phyloP scores from a whole-genome alignment of 2,888 invertebrate genomes.

The Drepana falcataria region DNA sequence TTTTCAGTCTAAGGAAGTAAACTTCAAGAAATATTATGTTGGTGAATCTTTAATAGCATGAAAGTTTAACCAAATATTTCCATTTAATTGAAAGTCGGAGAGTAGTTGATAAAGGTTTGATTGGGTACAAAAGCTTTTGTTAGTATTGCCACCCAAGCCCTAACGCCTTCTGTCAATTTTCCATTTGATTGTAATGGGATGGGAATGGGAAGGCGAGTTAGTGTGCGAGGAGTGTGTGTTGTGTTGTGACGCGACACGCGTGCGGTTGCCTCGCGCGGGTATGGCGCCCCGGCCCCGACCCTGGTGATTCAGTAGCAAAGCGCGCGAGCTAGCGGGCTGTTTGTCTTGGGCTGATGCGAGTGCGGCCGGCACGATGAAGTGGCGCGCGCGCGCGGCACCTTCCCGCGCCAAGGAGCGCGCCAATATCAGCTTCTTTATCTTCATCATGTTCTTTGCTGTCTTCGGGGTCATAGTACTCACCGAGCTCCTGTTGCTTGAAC shows the following conservation, averaged over 20 bases:
- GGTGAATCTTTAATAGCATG: no score
- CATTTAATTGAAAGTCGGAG: background rate
- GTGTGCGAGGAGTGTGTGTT: conserved; percentile 39
- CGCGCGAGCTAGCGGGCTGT: conserved; percentile 39
- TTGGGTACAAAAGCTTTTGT: background rate
- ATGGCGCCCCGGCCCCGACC: conserved; percentile 23
- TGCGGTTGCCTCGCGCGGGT: background rate
- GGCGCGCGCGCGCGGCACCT: conserved; percentile 68
- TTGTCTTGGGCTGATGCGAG: conserved; percentile 45
- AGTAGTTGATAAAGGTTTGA: background rate
- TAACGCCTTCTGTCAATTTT: conserved; percentile 30
- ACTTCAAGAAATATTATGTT: no score
- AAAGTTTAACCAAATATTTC: no score
- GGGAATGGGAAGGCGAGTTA: conserved; percentile 15
- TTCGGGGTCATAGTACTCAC: conserved; percentile 93
- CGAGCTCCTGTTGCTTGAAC: conserved; percentile 83
- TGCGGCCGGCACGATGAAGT: conserved; percentile 60
- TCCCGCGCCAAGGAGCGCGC: conserved; percentile 86
- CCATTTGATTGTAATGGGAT: conserved; percentile 23
- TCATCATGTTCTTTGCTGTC: conserved; percentile 93
- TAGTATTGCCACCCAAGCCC: conserved; percentile 33
- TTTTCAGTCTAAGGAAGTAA: no score
- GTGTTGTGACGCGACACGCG: conserved; percentile 41
- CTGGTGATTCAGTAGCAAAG: conserved; percentile 49
- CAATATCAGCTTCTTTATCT: conserved; percentile 93